These are phyloP conservation scores for Geophilus truncorum DNA, from an alignment of 2,888 invertebrate genomes.

Conservation along the genomic window DNA sequence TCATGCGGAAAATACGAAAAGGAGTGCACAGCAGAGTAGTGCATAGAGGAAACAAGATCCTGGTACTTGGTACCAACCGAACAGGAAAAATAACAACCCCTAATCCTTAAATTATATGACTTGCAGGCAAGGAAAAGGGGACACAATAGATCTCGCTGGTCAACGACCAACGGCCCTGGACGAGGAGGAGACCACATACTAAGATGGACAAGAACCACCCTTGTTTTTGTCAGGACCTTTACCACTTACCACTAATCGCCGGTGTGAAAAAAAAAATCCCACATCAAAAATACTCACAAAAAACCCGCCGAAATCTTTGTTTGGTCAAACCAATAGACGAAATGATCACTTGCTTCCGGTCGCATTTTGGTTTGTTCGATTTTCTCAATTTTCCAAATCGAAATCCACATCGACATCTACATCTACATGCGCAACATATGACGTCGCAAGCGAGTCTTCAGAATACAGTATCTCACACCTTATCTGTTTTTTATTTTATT, in stretches of 20 bases:
- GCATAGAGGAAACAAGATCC: conserved; percentile 4
- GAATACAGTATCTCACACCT: conserved; percentile 15
- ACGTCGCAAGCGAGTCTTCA: too few relatives aligned
- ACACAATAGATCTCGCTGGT: neutral
- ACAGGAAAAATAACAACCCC: conserved; percentile 16
- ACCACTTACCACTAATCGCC: neutral
- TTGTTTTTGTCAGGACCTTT: conserved; percentile 2
- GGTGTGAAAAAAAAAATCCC: neutral
- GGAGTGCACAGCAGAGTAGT: neutral
- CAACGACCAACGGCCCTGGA: neutral
- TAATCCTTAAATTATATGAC: conserved; percentile 18
- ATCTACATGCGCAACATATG: too few relatives aligned
- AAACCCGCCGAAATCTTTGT: neutral
- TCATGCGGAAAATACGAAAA: neutral
- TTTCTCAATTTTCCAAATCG: too few relatives aligned
- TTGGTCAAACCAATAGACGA: neutral
- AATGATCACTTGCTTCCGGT: too few relatives aligned
- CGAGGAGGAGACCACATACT: neutral
- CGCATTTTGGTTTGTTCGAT: too few relatives aligned
- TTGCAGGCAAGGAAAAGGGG: neutral
- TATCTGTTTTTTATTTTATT: neutral
- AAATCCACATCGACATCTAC: too few relatives aligned
- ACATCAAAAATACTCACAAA: neutral
- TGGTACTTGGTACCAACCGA: neutral
- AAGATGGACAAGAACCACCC: neutral